phyloP scores from a whole-genome alignment of 2,113 vertebrate genomes.

The Dolichotis patagonum region DNA sequence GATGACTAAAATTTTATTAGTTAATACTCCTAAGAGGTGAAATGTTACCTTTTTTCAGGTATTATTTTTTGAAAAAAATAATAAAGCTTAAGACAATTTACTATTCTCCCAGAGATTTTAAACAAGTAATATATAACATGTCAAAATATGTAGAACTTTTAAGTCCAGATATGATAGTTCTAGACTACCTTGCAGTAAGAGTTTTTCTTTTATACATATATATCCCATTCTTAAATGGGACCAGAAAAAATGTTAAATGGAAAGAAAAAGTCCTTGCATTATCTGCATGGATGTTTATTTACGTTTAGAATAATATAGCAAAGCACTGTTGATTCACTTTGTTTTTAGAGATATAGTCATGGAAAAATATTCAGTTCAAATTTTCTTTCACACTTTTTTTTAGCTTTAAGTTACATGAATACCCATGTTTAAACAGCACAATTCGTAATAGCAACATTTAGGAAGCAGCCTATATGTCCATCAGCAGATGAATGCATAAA shows the following conservation, averaged over 20 bases:
- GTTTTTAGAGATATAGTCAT: neutral
- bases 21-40: neutral
- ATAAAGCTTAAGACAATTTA: neutral
- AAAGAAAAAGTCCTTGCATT: neutral
- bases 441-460: neutral
- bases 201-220: neutral
- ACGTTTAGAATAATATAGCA: neutral
- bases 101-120: constrained; percentile 8
- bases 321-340: neutral
- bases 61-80: neutral
- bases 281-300: neutral
- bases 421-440: neutral
- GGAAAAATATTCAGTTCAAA: neutral
- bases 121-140: neutral
- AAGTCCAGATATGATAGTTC: neutral
- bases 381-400: neutral
- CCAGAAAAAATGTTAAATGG: neutral
- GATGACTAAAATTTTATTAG: neutral
- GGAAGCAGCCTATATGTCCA: neutral
- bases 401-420: neutral
- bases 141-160: neutral
- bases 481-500: neutral
- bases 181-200: constrained; percentile 2
- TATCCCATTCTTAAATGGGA: neutral
- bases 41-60: neutral